Evolutionary conservation across 2,797 vertebrate species (phyloP).

Genomic region (Pristis pectinata): DNA sequence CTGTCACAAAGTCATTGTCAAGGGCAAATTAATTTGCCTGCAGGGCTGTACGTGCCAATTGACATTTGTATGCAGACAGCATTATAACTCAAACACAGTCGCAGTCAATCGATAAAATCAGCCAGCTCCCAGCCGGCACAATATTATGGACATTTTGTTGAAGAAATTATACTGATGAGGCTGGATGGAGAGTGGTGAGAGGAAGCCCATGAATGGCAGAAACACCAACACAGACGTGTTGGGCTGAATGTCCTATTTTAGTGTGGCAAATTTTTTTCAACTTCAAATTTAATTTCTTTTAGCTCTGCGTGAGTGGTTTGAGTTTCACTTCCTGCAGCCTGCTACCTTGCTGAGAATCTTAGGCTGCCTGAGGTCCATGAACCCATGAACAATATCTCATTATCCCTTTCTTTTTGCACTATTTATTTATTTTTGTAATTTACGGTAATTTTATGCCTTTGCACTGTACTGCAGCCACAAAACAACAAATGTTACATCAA

Average conservation of each 20-base stretch:
- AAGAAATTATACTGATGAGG: neutral
- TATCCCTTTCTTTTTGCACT: too few relatives aligned
- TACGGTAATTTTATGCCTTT: too few relatives aligned
- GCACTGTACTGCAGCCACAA: too few relatives aligned
- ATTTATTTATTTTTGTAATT: too few relatives aligned
- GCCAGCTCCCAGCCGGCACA: neutral
- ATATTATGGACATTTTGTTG: neutral
- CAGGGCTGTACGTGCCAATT: neutral
- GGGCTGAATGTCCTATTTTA: neutral
- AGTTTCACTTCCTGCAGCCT: too few relatives aligned
- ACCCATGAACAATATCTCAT: too few relatives aligned
- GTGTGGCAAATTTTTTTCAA: neutral
- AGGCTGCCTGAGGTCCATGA: too few relatives aligned
- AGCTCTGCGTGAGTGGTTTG: too few relatives aligned
- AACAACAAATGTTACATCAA: too few relatives aligned
- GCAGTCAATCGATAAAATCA: neutral
- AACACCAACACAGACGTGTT: neutral
- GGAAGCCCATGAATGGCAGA: neutral
- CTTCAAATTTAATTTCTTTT: too few relatives aligned
- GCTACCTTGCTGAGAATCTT: too few relatives aligned
- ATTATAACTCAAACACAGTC: neutral
- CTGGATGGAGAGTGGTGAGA: neutral
- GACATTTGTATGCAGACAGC: constrained; percentile 17
- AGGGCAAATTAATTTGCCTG: neutral
- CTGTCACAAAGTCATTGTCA: constrained; percentile 9